Evolutionary conservation across 2,888 invertebrate genomes (phyloP), one percentile per base, ranked within the genome.

Genomic region (Hypomecis atomaria): DNA sequence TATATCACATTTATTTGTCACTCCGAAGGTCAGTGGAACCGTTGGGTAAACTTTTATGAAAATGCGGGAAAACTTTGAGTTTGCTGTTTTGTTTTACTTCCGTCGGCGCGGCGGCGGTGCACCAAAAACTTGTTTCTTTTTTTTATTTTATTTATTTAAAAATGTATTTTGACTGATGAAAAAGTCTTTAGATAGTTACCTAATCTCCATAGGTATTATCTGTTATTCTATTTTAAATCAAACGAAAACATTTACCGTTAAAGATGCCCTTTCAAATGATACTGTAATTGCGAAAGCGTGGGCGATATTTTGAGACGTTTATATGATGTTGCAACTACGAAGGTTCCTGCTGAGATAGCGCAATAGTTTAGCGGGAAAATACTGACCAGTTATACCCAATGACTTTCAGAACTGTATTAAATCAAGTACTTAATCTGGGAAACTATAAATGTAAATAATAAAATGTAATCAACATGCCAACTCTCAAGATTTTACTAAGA

Each of bases 231-330:
- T 23, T n/a, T 23, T 23, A 23, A 23, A 23, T 23, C 23, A 23
- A 23, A n/a, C n/a, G 23, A 3, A 23, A 23, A 43, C 11, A 43
- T 43, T 38, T 3, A 6, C 6, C 4, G 9, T 8, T 38, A 1
- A 33, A 5, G 23, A 33, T 45, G 37, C 47, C 37, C 6, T 42
- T 57, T 53, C 6, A 42, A 58, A 62, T 48, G 47, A 47, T 53
- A 58, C 57, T 52, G 52, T 56, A 59, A 62, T 69, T 64, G 59
- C 50, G 37, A 59, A 67, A 70, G 40, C 43, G 49, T 58, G 48
- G 47, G 54, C 56, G 56, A 61, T 61, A 63, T 67, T 70, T 65
- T 64, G 59, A 59, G 61, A 61, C 61, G 63, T 60, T 66, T 50
- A 56, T 38, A 40, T 43, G 8, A 55, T 69, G 60, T 40, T 65